Evolutionary conservation across 2,797 vertebrate genomes (phyloP).

Genomic region (Chelon auratus): DNA sequence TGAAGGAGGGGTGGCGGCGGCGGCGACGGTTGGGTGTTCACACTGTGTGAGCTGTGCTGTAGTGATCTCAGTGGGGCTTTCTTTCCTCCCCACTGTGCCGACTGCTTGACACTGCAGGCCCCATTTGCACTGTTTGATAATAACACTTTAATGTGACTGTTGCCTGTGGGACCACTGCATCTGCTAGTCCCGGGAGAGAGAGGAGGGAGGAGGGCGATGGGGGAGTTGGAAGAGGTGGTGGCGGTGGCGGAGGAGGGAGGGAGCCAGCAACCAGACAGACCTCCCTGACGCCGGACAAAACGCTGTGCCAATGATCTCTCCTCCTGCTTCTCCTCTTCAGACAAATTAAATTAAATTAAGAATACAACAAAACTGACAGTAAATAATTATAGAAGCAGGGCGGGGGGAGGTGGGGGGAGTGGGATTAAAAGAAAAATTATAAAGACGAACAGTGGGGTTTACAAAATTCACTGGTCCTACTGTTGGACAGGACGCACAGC

Average conservation of each 20-base stretch:
- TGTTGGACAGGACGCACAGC: too few relatives aligned
- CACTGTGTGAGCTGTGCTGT: conserved; percentile 53
- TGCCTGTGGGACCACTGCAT: conserved; percentile 40
- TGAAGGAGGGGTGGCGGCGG: not conserved
- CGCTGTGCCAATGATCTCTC: not conserved
- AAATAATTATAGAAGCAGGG: too few relatives aligned
- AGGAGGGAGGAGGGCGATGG: too few relatives aligned
- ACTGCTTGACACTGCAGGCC: conserved; percentile 44
- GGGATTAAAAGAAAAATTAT: too few relatives aligned
- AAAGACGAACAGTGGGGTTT: too few relatives aligned
- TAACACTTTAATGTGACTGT: conserved; percentile 51
- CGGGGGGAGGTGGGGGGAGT: too few relatives aligned
- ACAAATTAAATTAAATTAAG: too few relatives aligned
- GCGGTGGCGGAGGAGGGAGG: not conserved
- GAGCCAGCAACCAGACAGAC: conserved; percentile 7
- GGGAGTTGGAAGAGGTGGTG: not conserved
- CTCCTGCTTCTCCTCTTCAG: too few relatives aligned
- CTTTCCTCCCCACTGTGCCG: conserved; percentile 8
- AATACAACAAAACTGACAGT: too few relatives aligned
- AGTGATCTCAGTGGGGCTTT: conserved; percentile 56
- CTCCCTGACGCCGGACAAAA: conserved; percentile 4
- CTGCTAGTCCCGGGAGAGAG: conserved; percentile 21
- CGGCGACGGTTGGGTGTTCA: conserved; percentile 17
- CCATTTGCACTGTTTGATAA: conserved; percentile 57
- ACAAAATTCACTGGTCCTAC: too few relatives aligned